phyloP scores from a whole-genome alignment of 1,140 invertebrate species.

The Eueides isabella region DNA sequence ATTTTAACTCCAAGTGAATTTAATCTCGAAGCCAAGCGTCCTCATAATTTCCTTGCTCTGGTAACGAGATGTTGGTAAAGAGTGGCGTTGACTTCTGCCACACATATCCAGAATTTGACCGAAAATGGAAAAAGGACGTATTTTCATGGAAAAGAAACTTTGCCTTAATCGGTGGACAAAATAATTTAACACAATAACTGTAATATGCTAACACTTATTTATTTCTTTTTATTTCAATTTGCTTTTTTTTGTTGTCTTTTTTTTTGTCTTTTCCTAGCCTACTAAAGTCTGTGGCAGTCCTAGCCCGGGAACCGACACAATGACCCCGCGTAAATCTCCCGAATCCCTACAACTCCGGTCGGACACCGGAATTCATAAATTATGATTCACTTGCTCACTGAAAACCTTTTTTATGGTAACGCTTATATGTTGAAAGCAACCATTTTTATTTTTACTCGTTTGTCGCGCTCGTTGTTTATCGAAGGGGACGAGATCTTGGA shows the following conservation, averaged over 20 bases:
- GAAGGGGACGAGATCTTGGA: conserved; percentile 37
- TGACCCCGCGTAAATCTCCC: conserved; percentile 79
- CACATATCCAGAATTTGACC: no score
- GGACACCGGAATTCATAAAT: conserved; percentile 81
- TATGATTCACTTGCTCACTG: conserved; percentile 81
- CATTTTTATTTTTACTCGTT: conserved; percentile 74
- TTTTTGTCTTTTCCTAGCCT: background rate
- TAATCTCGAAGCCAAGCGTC: no score
- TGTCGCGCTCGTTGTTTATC: conserved; percentile 63
- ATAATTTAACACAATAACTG: no score
- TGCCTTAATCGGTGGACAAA: no score
- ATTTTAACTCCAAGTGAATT: no score
- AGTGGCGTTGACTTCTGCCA: no score
- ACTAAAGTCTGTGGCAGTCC: conserved; percentile 19
- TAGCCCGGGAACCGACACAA: conserved; percentile 68
- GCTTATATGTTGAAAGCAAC: conserved; percentile 73
- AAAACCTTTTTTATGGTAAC: conserved; percentile 81
- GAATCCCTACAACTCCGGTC: conserved; percentile 47
- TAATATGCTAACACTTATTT: no score
- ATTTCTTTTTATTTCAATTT: background rate
- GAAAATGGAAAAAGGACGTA: no score
- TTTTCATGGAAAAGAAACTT: no score
- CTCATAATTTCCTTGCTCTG: no score
- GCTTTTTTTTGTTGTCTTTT: background rate
- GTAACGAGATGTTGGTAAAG: no score